Conservation (phyloP, 2,113 vertebrate species). For the Eudyptes chrysolophus region DNA sequence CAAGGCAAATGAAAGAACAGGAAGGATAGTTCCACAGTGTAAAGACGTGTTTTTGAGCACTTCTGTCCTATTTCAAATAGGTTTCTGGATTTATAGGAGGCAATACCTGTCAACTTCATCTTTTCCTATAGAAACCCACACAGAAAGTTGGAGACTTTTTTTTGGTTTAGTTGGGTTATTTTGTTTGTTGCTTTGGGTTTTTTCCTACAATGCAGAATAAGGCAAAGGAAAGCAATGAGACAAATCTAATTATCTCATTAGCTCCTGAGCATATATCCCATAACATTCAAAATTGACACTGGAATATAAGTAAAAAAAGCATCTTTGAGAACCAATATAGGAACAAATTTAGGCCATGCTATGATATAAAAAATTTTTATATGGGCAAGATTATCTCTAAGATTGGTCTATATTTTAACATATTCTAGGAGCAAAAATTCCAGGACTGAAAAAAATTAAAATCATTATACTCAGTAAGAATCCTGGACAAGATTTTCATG, state of each 20-base stretch:
- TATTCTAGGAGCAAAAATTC: background rate
- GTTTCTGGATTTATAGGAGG: background rate
- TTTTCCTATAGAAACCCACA: background rate
- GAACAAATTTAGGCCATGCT: background rate
- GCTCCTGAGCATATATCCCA: background rate
- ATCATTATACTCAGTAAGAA: background rate
- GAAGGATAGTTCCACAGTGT: background rate
- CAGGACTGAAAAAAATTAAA: background rate
- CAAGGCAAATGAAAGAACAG: background rate
- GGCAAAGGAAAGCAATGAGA: background rate
- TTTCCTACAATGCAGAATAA: background rate
- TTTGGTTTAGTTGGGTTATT: background rate
- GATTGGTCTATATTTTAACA: background rate
- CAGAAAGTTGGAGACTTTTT: background rate
- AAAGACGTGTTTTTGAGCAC: background rate
- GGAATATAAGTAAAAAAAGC: background rate
- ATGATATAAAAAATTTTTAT: background rate
- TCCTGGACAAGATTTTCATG: background rate
- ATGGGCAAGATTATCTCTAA: background rate
- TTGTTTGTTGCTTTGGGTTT: fast-evolving
- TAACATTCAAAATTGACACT: background rate
- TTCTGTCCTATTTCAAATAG: background rate
- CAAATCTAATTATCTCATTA: background rate
- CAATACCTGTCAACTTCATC: background rate
- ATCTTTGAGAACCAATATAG: background rate